These are phyloP conservation scores for Mamestra configurata DNA, from an alignment of 1,140 invertebrate species.

Conservation along the genomic window DNA sequence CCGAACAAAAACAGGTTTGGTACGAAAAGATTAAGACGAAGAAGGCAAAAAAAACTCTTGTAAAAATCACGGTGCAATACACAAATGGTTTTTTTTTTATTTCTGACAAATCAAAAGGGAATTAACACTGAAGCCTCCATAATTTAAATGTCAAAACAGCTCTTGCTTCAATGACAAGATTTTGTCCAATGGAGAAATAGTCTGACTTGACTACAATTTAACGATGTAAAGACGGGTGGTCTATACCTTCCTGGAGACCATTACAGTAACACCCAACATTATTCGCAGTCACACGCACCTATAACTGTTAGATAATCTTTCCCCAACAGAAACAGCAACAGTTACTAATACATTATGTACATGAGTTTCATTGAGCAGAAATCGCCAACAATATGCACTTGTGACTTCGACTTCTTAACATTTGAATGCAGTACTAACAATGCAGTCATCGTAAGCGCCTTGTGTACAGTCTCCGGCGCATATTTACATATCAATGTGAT, in stretches of 20 bases:
- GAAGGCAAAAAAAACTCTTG: no score
- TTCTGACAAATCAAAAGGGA: no score
- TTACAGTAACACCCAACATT: not conserved
- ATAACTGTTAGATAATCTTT: not conserved
- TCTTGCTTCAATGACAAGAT: not conserved
- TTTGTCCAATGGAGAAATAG: not conserved
- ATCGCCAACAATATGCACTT: conserved; percentile 9
- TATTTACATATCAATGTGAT: conserved; percentile 59
- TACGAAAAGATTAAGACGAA: no score
- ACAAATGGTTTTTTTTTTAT: no score
- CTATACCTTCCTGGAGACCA: not conserved
- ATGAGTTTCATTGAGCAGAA: conserved; percentile 31
- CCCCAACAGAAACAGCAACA: not conserved
- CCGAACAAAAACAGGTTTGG: no score
- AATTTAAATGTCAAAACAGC: no score
- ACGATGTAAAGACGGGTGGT: not conserved
- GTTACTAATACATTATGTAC: conserved; percentile 13
- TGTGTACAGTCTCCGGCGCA: conserved; percentile 38
- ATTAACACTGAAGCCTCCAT: no score
- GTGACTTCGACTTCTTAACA: conserved; percentile 36
- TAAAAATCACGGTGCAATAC: no score
- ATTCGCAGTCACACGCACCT: conserved; percentile 1
- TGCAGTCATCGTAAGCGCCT: conserved; percentile 43
- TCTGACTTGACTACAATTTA: not conserved
- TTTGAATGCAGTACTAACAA: conserved; percentile 38